phyloP scores from a whole-genome alignment of 2,113 vertebrate species.

The Miniopterus natalensis region DNA sequence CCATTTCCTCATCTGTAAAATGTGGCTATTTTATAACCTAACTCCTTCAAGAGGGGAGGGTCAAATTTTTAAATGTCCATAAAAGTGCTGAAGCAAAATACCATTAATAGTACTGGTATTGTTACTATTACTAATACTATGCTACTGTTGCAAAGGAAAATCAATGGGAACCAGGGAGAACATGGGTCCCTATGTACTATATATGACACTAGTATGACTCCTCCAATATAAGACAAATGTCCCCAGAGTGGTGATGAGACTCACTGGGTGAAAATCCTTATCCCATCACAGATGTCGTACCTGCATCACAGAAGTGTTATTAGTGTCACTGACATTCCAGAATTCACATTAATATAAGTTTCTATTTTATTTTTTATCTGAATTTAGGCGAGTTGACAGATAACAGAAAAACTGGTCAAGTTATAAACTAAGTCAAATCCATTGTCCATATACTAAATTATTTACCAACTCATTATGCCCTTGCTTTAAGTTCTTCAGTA shows the following conservation, averaged over 20 bases:
- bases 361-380: constrained; percentile 16
- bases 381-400: not conserved
- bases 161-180: not conserved
- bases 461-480: not conserved
- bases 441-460: not conserved
- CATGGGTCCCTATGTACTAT: not conserved
- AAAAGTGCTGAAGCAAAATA: not conserved
- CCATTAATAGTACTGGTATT: not conserved
- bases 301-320: not conserved
- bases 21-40: not conserved
- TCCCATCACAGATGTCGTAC: not conserved
- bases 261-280: not conserved
- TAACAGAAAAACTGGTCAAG: constrained; percentile 7
- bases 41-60: not conserved
- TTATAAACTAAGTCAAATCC: not conserved
- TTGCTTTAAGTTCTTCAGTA: not conserved
- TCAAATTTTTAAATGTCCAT: not conserved
- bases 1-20: not conserved
- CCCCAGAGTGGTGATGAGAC: not conserved
- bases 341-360: not conserved
- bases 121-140: not conserved
- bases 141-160: not conserved
- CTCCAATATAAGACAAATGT: not conserved
- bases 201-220: not conserved
- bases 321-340: not conserved